Evolutionary conservation across 2,113 vertebrate species (phyloP), one percentile per base, ranked within the genome.

Genomic region (Rhinoptilus africanus): DNA sequence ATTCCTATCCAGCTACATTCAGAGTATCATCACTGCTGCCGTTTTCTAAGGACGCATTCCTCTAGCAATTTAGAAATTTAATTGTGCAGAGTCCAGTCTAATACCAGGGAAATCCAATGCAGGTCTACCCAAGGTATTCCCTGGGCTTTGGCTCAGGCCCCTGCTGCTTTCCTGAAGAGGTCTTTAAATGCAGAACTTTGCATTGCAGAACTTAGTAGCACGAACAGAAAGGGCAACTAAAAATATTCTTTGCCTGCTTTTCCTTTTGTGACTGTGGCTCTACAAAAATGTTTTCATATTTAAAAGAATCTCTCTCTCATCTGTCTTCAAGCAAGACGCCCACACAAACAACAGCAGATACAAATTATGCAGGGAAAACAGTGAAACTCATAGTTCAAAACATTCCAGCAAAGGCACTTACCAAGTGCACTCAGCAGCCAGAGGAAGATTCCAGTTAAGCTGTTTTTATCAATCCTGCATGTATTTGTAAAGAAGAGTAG

Each of bases 331-430:
- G 92, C 60, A 78, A 81, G 72, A 86, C 51, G n/a, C 80, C 84
- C 92, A 95, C 88, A 59, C 53, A 91, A 93, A 84, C 78, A 95
- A 60, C 83, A 85, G 83, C 80, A 72, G 68, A 77, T 28, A 72
- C 10, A 45, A 86, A 93, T 84, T 67, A 80, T 75, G 68, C 72
- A 81, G 60, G 76, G 56, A 39, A 86, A 93, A 75, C 39, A 72
- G 85, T 51, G 60, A 84, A 78, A 67, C 47, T 60, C 19, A 11
- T 28, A 69, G 78, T 59, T 92, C 43, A 74, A 88, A 91, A 78
- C 30, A 64, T 93, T 63, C 69, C 56, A 56, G 74, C 47, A 71
- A 71, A 92, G 56, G 43, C 92, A 84, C 4, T 2, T 45, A 53
- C 39, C 2, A 7, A 73, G 14, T 18, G 30, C 48, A 34, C 60